Base-by-base conservation (phyloP, 2,113 vertebrate genomes). In the Brachypteracias leptosomus region DNA sequence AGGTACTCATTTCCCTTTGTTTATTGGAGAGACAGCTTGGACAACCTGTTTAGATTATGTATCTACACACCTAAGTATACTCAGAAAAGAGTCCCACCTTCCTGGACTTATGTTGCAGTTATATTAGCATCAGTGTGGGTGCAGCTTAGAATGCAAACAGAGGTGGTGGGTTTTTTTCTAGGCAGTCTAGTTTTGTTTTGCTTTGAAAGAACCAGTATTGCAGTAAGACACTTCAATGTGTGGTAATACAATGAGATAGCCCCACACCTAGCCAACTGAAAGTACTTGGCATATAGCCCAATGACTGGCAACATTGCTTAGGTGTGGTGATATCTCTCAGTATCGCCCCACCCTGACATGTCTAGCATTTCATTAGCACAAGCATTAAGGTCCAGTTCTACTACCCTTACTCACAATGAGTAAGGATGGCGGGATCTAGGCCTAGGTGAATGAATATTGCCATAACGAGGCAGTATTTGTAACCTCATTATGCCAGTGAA, bases 251-350 rank as follows among this genome's bases (percentile, higher is more conserved):
- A 55, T 31, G 79, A 73, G 78, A 83, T 90, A 97, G 92, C 92
- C 77, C 92, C 97, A 97, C 97, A 13, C 97, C 97, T 93, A 95
- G 78, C 55, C 83, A 33, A 90, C 96, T 96, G 96, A 97, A 97
- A 85, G 87, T 63, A 73, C 76, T 86, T 98, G 97, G 96, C 95
- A 81, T 33, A 25, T 3, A 59, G 85, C 72, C 73, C 61, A 40
- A 19, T 42, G 59, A 89, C 85, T 96, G 71, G 77, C 94, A 97
- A 93, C 97, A 95, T 94, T 97, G 72, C 85, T 54, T 74, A 96
- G 97, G 98, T 90, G 97, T 97, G 98, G 97, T 85, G 78, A 57
- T 97, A 97, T 90, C 82, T 95, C 82, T 77, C 47, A 70, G 96
- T 96, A 96, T 98, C 97, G 5, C 96, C 94, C 96, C 98, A 93